Evolutionary conservation across 2,113 vertebrate species (phyloP), one percentile per base, ranked within the genome.

Genomic region (Connochaetes taurinus): DNA sequence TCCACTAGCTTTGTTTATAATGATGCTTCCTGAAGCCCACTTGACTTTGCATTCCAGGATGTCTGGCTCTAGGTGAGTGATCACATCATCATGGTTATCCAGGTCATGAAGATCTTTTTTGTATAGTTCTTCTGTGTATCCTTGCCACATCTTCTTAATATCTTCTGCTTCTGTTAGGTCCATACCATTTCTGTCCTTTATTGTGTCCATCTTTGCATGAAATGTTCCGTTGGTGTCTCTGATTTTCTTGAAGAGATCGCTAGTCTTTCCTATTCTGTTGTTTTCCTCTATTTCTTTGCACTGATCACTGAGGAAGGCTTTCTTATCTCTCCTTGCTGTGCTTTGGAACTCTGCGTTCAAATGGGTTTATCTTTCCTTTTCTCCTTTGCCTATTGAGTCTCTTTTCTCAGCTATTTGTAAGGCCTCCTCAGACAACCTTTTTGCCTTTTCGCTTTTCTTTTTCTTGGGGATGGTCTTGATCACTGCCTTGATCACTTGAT

Each of bases 371-470:
- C n/a, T 40, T 71, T 71, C 19, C 19, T 40, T 40, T 71, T 40
- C n/a, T 71, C 5, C 5, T 74, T 40, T 71, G 19, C 10, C n/a
- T 71, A 40, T 23, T 71, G n/a, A 0, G 0, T 40, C 10, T 71
- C 10, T 71, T 71, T 71, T 74, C 67, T 74, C 67, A 23, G 19
- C 67, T 40, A 40, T 74, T 40, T 23, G 2, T 74, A 74, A 40
- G 10, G 19, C 67, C 67, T 74, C n/a, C 1, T 74, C 19, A 23
- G 36, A 74, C 67, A 74, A 40, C n/a, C 10, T 40, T 74, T 74
- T 74, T 40, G 67, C 67, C 19, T 40, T 40, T 23, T 40, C 23
- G n/a, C 36, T 74, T 74, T 74, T 74, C n/a, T 40, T 74, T 71
- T 74, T 23, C n/a, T 74, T 74, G 67, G 19, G 19, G n/a, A 74